Evolutionary conservation across 2,113 vertebrate genomes (phyloP), one percentile per base, ranked within the genome.

Genomic region (Romanogobio albipinnatus): DNA sequence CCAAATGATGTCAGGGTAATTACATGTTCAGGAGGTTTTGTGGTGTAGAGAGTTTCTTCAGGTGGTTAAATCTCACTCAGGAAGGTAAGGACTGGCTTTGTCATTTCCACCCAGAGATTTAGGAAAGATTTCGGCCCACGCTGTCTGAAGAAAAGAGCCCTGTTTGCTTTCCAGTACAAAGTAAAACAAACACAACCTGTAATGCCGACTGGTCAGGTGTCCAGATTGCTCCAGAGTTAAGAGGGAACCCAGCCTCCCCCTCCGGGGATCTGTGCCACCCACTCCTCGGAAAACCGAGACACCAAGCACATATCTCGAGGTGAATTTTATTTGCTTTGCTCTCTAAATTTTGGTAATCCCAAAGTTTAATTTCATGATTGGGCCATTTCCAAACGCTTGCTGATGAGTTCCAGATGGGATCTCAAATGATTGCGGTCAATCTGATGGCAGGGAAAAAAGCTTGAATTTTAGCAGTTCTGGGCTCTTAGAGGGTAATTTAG

Each of bases 361-460:
- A 53, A 84, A 89, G 76, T 89, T 87, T 84, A 88, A 89, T 87
- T 89, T 84, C 51, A 45, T 84, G 87, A 84, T 86, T 90, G 87
- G 84, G 86, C 82, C 61, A 11, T 84, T 84, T 89, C 88, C 90
- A 90, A 87, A 81, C 85, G 86, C 58, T 15, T 73, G 82, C 79
- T 88, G 87, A 90, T 87, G 83, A 61, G 74, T 78, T 87, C 86
- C 90, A 90, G 88, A 90, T 90, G 89, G 89, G 84, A 78, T 88
- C 87, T 75, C 59, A 51, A 53, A 71, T 71, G 80, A 82, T 82
- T 82, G 64, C 58, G 66, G 86, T 89, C 81, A 71, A 80, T 75
- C 84, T 85, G 77, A 86, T 82, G 84, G 84, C 84, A 86, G 82
- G 75, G 58, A 49, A 79, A 87, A 87, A 82, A 86, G 17, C 76